Evolutionary conservation across 2,113 vertebrate species (phyloP).

Genomic region (Sitta europaea): DNA sequence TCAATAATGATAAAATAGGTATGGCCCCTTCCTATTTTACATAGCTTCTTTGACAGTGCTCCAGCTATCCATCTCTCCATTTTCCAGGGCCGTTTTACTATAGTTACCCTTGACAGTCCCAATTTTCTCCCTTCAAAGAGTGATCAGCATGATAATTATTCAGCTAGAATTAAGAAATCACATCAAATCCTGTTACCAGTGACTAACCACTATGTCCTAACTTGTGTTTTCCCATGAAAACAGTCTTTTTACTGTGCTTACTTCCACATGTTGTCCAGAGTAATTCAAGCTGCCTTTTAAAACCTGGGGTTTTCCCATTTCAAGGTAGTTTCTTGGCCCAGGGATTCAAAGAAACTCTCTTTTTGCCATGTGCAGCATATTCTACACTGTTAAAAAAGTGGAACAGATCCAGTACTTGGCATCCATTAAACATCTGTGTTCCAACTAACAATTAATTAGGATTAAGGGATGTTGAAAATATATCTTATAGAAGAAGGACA

Average conservation of each 20-base stretch:
- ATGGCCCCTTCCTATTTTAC: neutral
- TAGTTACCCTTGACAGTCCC: neutral
- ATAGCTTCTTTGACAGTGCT: neutral
- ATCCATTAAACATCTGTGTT: constrained; percentile 9
- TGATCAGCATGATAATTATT: neutral
- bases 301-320: neutral
- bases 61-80: neutral
- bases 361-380: neutral
- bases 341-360: neutral
- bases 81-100: neutral
- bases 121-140: neutral
- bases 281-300: neutral
- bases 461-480: constrained; percentile 37
- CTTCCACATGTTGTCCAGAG: neutral
- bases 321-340: neutral
- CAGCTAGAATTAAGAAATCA: neutral
- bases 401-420: constrained; percentile 37
- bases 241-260: neutral
- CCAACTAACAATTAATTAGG: constrained; percentile 49
- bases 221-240: neutral
- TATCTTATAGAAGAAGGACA: constrained; percentile 22
- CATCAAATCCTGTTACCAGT: neutral
- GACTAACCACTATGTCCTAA: neutral
- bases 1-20: neutral
- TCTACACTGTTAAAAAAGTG: neutral